Conservation (phyloP, 2,113 vertebrate genomes). For the Xyrauchen texanus region DNA sequence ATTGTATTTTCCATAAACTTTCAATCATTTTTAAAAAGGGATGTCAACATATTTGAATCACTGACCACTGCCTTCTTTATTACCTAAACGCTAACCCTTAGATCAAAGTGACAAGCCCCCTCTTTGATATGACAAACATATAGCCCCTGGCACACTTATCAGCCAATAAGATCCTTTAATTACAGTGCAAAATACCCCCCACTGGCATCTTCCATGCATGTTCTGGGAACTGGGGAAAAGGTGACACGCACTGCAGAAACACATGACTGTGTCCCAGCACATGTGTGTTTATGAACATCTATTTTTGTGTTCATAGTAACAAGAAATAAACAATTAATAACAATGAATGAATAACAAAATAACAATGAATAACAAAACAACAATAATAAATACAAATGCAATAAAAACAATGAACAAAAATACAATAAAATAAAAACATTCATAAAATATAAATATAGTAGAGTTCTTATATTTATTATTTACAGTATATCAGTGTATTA, state of each 20-base stretch:
- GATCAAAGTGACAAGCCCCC: neutral
- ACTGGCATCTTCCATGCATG: neutral
- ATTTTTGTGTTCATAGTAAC: neutral
- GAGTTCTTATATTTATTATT: no score
- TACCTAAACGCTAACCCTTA: neutral
- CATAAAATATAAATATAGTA: no score
- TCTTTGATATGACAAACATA: constrained; percentile 5
- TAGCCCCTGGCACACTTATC: neutral
- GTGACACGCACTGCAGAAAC: neutral
- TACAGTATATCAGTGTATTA: no score
- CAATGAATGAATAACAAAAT: no score
- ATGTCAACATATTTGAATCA: neutral
- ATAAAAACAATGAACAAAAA: no score
- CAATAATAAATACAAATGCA: no score
- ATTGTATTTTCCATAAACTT: neutral
- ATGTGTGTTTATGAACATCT: neutral
- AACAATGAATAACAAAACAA: no score
- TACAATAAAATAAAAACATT: no score
- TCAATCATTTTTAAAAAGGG: neutral
- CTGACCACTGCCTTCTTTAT: neutral
- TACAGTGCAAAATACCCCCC: neutral
- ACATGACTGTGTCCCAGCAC: neutral
- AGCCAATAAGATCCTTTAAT: neutral
- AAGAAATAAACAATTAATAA: neutral
- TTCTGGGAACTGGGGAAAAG: constrained; percentile 17